Percentiles rank a stretch among this genome's conserved stretches.
phyloP scores from a whole-genome alignment of 2,797 vertebrate species.

The Enteromius anoplus region DNA sequence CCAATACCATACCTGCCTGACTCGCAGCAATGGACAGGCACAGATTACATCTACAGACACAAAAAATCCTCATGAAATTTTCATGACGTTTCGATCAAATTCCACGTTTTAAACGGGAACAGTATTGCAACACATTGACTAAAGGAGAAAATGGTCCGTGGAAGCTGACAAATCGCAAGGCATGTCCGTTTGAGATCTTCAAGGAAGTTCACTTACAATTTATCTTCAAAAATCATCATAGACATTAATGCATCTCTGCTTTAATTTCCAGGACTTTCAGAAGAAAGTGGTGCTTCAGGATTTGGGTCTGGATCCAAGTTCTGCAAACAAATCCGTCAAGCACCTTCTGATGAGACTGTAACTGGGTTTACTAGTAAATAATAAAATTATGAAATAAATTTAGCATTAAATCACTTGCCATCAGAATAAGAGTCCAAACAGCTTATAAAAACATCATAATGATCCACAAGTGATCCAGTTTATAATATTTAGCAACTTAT shows the following conservation, averaged over 20 bases:
- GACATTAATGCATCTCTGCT: background rate
- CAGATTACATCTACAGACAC: conserved; percentile 20
- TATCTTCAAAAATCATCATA: background rate
- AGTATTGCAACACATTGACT: background rate
- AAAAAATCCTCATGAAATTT: conserved; percentile 5
- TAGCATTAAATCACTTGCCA: background rate
- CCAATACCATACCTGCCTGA: conserved; percentile 24
- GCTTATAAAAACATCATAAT: background rate
- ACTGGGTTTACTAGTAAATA: conserved; percentile 12
- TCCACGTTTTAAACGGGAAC: background rate
- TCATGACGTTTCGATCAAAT: background rate
- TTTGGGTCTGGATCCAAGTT: conserved; percentile 53
- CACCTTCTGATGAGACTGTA: conserved; percentile 67
- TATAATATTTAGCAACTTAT: background rate
- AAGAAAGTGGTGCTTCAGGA: conserved; percentile 71
- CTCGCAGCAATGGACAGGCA: background rate
- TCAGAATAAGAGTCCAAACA: background rate
- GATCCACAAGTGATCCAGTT: background rate
- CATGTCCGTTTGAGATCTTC: background rate
- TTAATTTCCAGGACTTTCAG: conserved; percentile 72
- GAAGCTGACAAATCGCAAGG: background rate
- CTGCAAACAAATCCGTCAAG: conserved; percentile 30
- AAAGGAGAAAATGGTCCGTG: background rate
- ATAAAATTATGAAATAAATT: background rate
- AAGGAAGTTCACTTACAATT: background rate